These are phyloP conservation scores for Congeria kusceri DNA, from an alignment of 2,888 invertebrate genomes.

Conservation along the genomic window DNA sequence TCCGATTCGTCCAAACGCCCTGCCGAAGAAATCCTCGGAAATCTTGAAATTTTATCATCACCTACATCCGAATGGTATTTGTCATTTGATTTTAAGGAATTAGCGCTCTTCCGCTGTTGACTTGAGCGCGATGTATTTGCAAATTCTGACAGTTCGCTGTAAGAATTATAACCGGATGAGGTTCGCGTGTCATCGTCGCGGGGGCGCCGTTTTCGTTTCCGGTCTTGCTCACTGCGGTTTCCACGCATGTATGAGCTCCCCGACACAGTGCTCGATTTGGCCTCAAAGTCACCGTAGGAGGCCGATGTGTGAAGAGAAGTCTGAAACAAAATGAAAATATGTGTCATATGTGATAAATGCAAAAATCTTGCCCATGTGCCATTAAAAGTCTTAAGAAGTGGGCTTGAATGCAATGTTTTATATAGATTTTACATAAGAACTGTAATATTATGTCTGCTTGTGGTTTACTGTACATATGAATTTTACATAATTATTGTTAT, in stretches of 20 bases:
- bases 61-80: not conserved
- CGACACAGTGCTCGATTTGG: slow-evolving; percentile 43
- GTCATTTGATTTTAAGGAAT: not conserved
- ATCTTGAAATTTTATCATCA: slow-evolving; percentile 25
- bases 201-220: slow-evolving; percentile 48
- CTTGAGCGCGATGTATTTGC: slow-evolving; percentile 14
- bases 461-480: too few relatives aligned
- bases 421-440: too few relatives aligned
- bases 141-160: slow-evolving; percentile 71
- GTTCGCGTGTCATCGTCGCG: slow-evolving; percentile 44
- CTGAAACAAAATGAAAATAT: slow-evolving; percentile 32
- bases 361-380: too few relatives aligned
- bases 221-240: slow-evolving; percentile 47
- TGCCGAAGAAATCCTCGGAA: slow-evolving; percentile 12
- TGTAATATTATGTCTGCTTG: too few relatives aligned
- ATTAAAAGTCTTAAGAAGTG: too few relatives aligned
- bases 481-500: too few relatives aligned
- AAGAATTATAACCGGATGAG: slow-evolving; percentile 69
- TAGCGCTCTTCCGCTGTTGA: slow-evolving; percentile 5
- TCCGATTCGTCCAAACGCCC: not conserved
- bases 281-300: slow-evolving; percentile 58
- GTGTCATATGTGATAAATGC: not conserved
- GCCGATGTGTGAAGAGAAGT: slow-evolving; percentile 44
- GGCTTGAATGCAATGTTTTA: too few relatives aligned
- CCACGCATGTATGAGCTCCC: slow-evolving; percentile 45